These are phyloP conservation scores for Apis cerana DNA, from an alignment of 1,140 invertebrate genomes.

Conservation along the genomic window DNA sequence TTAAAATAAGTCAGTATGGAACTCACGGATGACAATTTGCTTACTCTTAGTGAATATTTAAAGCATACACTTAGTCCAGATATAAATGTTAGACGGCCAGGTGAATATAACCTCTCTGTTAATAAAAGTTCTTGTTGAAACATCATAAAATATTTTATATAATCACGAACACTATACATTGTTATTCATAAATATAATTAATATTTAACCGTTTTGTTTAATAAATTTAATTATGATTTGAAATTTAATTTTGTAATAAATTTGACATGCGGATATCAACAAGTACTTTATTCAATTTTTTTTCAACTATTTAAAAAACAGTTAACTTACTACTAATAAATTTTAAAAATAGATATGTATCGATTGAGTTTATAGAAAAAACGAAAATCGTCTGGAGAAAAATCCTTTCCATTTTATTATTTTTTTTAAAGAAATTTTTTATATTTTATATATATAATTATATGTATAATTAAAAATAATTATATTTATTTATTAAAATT, in stretches of 20 bases:
- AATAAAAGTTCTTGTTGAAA: not conserved
- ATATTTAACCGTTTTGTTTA: not conserved
- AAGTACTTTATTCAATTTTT: not conserved
- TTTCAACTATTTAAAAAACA: not conserved
- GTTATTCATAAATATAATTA: not conserved
- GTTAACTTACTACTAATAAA: not conserved
- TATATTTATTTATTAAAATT: not conserved
- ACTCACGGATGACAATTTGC: slow-evolving; percentile 90
- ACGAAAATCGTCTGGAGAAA: not conserved
- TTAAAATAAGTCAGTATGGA: slow-evolving; percentile 84
- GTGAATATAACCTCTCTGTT: slow-evolving; percentile 82
- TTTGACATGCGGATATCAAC: not conserved
- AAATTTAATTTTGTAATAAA: not conserved
- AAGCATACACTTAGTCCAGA: slow-evolving; percentile 95
- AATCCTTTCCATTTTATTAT: not conserved
- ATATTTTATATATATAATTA: too few species aligned
- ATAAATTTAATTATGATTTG: not conserved
- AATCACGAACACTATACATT: not conserved
- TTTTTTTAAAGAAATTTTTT: not conserved
- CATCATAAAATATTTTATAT: not conserved
- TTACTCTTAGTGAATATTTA: slow-evolving; percentile 90
- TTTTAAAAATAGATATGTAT: not conserved
- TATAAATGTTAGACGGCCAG: slow-evolving; percentile 89
- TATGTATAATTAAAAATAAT: not conserved
- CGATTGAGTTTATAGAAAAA: not conserved